Evolutionary conservation across 2,797 vertebrate species (phyloP).

Genomic region (Eutrigla gurnardus): DNA sequence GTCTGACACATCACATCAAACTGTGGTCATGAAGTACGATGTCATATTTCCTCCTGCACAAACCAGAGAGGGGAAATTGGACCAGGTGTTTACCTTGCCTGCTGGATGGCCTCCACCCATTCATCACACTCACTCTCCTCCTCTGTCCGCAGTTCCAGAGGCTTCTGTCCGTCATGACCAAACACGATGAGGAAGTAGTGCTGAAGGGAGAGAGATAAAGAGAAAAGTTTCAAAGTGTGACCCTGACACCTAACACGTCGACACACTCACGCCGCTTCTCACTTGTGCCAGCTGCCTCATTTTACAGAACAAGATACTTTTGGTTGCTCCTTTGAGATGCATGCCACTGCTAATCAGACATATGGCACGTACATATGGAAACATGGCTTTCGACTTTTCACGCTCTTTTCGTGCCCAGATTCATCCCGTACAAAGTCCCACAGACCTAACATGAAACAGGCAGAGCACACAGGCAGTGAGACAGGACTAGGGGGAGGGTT

Average conservation of each 20-base stretch:
- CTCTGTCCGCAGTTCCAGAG: slow-evolving; percentile 95
- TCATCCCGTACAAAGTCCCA: slow-evolving; percentile 9
- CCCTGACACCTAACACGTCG: slow-evolving; percentile 3
- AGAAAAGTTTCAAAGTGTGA: slow-evolving; percentile 17
- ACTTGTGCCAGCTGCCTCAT: background rate
- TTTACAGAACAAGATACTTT: slow-evolving; percentile 7
- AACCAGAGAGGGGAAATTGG: background rate
- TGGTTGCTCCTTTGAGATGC: slow-evolving; percentile 21
- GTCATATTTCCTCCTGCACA: slow-evolving; percentile 1
- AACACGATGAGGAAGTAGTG: slow-evolving; percentile 96
- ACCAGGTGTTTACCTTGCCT: slow-evolving; percentile 89
- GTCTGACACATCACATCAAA: slow-evolving; percentile 27
- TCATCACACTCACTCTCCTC: slow-evolving; percentile 94
- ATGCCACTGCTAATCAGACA: slow-evolving; percentile 27
- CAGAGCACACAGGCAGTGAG: slow-evolving; percentile 17
- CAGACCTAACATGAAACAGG: slow-evolving; percentile 25
- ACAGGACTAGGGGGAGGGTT: slow-evolving; percentile 16
- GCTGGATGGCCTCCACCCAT: slow-evolving; percentile 98
- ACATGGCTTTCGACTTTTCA: slow-evolving; percentile 33
- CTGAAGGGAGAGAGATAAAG: slow-evolving; percentile 73
- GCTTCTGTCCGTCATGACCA: slow-evolving; percentile 96
- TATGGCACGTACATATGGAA: slow-evolving; percentile 45
- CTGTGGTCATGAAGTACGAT: background rate
- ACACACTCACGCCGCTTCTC: background rate
- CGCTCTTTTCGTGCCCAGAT: slow-evolving; percentile 35